Evolutionary conservation across 2,113 vertebrate genomes (phyloP), one percentile per base, ranked within the genome.

Genomic region (Sinosuthora webbiana): DNA sequence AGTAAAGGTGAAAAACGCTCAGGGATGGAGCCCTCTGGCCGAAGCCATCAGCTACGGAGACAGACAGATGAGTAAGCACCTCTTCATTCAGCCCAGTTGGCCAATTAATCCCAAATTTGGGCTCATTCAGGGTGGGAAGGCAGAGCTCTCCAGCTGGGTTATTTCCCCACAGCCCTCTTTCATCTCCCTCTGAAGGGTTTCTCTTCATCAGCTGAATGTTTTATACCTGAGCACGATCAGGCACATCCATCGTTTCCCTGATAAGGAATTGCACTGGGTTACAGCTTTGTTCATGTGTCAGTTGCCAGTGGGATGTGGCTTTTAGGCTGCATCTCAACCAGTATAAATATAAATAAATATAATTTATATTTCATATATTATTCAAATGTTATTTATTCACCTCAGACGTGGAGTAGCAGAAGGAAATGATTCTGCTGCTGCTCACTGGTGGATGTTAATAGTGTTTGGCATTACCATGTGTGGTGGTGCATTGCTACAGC

Each of bases 11-110:
- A 99, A 99, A 98, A 99, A 99, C 22, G 99, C 99, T 98, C 99
- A 99, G 98, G 99, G 99, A 98, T 99, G 99, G 99, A 99, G 99
- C 97, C 99, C 99, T 82, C 98, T 99, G 52, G 99, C 99, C 5
- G 99, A 99, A 98, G 99, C 99, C 97, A 99, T 99, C 98, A 99
- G 99, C 98, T 99, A 99, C 56, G 99, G 99, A 98, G 99, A 99
- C 95, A 98, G 99, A 95, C 99, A 99, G 97, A 99, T 99, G 99
- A 99, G 99, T 99, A 98, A 98, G 99, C 95, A 63, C 70, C 64
- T 55, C 87, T 23, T 31, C 49, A 11, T 84, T 82, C 18, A 42
- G 22, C 59, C 70, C 44, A 15, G 5, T 35, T 28, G 93, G 27
- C 23, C 28, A 11, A 4, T 87, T 76, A 8, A 31, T 28, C 56